phyloP scores from a whole-genome alignment of 2,888 invertebrate species.

The Cyrtodaria siliqua region DNA sequence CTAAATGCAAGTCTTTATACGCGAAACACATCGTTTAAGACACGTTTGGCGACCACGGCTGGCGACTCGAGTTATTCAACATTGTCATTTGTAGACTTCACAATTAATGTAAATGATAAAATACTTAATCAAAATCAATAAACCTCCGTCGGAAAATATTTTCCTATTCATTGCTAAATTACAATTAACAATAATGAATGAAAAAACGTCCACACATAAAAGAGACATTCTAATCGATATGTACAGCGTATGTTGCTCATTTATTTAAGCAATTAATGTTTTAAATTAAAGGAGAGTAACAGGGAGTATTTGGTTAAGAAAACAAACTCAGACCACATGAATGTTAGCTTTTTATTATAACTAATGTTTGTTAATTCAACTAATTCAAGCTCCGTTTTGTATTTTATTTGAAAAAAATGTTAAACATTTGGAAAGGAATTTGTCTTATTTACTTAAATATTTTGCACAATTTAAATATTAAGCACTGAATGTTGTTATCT shows the following conservation, averaged over 20 bases:
- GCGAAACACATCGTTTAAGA: background rate
- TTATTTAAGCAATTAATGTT: constrained; percentile 62
- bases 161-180: constrained; percentile 38
- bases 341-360: no score
- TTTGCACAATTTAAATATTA: no score
- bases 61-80: constrained; percentile 23
- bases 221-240: constrained; percentile 34
- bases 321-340: no score
- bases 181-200: constrained; percentile 47
- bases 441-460: no score
- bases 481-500: no score
- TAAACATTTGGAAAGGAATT: no score
- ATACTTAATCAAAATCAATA: constrained; percentile 45
- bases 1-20: no score
- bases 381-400: no score
- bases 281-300: constrained; percentile 34
- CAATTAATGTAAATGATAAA: constrained; percentile 24
- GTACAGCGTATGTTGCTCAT: constrained; percentile 47
- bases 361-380: no score
- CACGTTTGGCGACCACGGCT: background rate
- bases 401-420: no score
- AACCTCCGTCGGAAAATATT: constrained; percentile 26
- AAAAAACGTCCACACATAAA: constrained; percentile 29
- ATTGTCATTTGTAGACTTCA: constrained; percentile 4
- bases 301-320: no score